These are phyloP conservation scores for Taurulus bubalis DNA, from an alignment of 2,113 vertebrate genomes.

Conservation along the genomic window DNA sequence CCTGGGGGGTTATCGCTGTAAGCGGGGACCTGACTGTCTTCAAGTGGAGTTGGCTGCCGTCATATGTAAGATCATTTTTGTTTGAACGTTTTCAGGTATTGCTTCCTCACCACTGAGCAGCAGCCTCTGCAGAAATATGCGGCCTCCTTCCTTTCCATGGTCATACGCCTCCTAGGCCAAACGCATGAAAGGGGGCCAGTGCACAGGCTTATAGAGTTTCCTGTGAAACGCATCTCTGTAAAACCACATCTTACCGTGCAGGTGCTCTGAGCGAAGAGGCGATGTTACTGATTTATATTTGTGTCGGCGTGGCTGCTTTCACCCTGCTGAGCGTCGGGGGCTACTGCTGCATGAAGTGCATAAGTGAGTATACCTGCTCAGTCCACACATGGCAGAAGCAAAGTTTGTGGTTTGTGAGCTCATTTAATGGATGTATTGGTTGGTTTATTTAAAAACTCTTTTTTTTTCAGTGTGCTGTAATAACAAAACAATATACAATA, in stretches of 20 bases:
- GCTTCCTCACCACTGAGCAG: background rate
- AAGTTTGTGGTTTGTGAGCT: background rate
- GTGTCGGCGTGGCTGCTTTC: constrained; percentile 23
- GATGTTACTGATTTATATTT: constrained; percentile 31
- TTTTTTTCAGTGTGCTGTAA: constrained; percentile 28
- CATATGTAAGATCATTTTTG: constrained; percentile 18
- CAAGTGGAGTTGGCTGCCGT: constrained; percentile 43
- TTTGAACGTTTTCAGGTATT: background rate
- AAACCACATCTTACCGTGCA: constrained; percentile 30
- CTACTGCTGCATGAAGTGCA: constrained; percentile 34
- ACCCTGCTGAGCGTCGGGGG: constrained; percentile 34
- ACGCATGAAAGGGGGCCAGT: background rate
- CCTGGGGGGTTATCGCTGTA: constrained; percentile 72
- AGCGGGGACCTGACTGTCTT: constrained; percentile 16
- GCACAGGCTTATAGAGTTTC: constrained; percentile 27
- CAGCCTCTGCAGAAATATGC: background rate
- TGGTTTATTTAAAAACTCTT: background rate
- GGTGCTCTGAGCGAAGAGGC: background rate
- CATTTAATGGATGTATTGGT: background rate
- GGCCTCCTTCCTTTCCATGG: constrained; percentile 7
- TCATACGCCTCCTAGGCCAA: constrained; percentile 1
- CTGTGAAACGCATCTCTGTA: constrained; percentile 30
- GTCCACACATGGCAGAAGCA: background rate
- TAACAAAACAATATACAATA: background rate
- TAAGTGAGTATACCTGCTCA: constrained; percentile 53